Evolutionary conservation across 2,113 vertebrate genomes (phyloP).

Genomic region (Camarhynchus parvulus): DNA sequence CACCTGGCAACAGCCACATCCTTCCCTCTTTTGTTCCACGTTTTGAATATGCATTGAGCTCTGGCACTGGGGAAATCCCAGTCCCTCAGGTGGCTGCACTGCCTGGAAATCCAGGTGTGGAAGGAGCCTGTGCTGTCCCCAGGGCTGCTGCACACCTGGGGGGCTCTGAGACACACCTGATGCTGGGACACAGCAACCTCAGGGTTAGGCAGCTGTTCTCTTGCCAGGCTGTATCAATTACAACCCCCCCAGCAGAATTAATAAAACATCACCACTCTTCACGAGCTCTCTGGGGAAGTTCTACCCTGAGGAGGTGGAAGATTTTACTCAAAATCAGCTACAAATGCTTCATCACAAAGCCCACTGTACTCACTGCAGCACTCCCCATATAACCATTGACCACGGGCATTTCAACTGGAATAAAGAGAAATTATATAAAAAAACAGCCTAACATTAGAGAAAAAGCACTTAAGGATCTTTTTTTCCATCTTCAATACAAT

Average conservation of each 20-base stretch:
- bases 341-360: background rate
- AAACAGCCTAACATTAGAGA: background rate
- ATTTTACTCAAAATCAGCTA: background rate
- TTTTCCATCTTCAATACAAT: background rate
- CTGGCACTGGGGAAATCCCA: background rate
- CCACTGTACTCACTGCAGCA: background rate
- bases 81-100: background rate
- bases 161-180: rapidly evolving
- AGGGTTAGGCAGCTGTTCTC: background rate
- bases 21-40: background rate
- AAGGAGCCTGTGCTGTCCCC: background rate
- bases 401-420: background rate
- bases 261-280: background rate
- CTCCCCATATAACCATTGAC: rapidly evolving
- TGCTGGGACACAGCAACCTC: background rate
- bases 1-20: rapidly evolving
- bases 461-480: background rate
- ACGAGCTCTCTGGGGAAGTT: background rate
- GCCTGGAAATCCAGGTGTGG: background rate
- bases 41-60: background rate
- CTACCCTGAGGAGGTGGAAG: background rate
- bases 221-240: background rate
- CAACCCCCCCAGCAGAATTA: background rate
- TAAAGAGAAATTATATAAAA: background rate
- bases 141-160: background rate